Evolutionary conservation across 2,888 invertebrate species (phyloP), one percentile per base, ranked within the genome.

Genomic region (Zaprionus obscuricornis): DNA sequence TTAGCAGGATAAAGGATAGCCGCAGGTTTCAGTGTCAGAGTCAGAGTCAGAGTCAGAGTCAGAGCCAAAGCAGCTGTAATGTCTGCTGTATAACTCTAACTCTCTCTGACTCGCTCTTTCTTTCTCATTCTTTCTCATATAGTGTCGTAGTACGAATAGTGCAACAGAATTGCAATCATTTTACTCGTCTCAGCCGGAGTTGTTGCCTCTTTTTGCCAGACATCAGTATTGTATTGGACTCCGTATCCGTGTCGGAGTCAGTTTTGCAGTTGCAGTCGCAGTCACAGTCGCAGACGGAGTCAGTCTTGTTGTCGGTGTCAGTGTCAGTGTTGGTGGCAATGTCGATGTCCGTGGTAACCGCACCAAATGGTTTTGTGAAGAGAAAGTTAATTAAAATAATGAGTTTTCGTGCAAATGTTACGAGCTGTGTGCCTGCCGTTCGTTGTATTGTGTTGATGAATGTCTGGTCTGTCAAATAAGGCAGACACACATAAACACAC

Each of bases 351-450:
- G 72, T 67, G 72, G 66, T 63, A 70, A 70, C 66, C 83, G 45
- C 67, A 72, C 67, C 64, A 67, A 63, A 71, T 72, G 74, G 64
- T 74, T 72, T 69, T 78, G 73, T 85, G 77, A 82, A 87, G 87
- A 84, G 86, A 88, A 88, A 88, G 88, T 88, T 88, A 88, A 88
- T 88, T 88, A 88, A 88, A 87, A 87, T 87, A 88, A 88, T 88
- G 82, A 86, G 82, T 86, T 86, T 87, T 79, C 74, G 69, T 74
- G 76, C 74, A 66, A 72, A 76, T 60, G 67, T 55, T 71, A 68
- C 71, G 66, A 72, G 59, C 57, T 63, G 46, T 74, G 64, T 49
- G 43, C 57, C 67, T 49, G 43, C 57, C 67, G 45, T 49, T 65
- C 73, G 65, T 60, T 57, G 39, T 45, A 4, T 29, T 34, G 63